Percentiles rank a stretch among this genome's conserved stretches.
These are phyloP conservation scores for Ypsolopha sequella DNA, from an alignment of 2,888 invertebrate genomes.

Conservation along the genomic window DNA sequence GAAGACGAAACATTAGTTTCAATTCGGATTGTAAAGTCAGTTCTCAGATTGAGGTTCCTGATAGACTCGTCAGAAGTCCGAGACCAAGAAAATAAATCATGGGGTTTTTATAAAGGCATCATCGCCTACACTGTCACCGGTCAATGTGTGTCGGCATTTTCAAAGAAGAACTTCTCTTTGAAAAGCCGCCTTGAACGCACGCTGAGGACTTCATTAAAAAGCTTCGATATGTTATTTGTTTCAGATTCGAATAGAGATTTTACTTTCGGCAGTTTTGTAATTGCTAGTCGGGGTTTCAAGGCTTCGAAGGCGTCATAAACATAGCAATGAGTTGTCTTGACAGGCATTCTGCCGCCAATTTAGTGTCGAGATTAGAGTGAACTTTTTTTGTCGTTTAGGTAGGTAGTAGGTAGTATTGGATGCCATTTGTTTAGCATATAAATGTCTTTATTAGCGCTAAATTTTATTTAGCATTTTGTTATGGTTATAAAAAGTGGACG, in stretches of 20 bases:
- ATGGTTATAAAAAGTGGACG: too few relatives aligned
- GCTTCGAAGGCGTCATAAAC: too few relatives aligned
- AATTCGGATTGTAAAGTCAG: too few relatives aligned
- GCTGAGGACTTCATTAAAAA: slow-evolving; percentile 52
- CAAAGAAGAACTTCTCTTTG: slow-evolving; percentile 39
- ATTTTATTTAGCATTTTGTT: too few relatives aligned
- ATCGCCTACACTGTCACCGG: slow-evolving; percentile 55
- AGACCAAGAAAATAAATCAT: slow-evolving; percentile 51
- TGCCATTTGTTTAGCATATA: too few relatives aligned
- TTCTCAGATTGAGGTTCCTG: neutral
- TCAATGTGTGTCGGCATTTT: slow-evolving; percentile 26
- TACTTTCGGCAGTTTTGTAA: neutral
- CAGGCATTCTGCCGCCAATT: too few relatives aligned
- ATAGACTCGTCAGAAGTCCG: neutral
- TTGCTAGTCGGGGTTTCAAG: neutral
- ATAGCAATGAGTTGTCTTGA: too few relatives aligned
- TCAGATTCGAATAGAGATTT: neutral
- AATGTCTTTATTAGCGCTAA: too few relatives aligned
- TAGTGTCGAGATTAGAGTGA: too few relatives aligned
- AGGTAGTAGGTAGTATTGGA: too few relatives aligned
- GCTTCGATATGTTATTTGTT: slow-evolving; percentile 1
- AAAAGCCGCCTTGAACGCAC: slow-evolving; percentile 35
- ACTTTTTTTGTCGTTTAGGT: too few relatives aligned
- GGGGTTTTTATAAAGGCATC: slow-evolving; percentile 62
- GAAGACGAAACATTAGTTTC: too few relatives aligned